Percentiles rank a stretch among this genome's conserved stretches.
phyloP scores from a whole-genome alignment of 2,797 vertebrate genomes.

The Xenentodon cancila region DNA sequence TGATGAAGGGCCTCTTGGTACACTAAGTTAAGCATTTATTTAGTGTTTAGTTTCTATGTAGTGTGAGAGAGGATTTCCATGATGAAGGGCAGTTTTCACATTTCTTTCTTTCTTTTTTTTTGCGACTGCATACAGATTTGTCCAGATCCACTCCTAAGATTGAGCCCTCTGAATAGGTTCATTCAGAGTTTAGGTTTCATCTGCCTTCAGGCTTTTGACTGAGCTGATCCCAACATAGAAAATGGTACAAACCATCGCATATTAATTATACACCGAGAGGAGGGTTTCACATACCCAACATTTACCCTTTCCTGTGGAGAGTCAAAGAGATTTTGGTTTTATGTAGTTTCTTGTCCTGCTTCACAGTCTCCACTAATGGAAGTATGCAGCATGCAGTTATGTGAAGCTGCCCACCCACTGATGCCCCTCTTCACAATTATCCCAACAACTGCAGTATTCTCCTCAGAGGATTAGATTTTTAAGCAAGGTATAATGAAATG shows the following conservation, averaged over 20 bases:
- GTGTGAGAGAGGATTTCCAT: neutral
- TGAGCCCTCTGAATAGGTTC: neutral
- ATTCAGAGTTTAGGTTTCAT: neutral
- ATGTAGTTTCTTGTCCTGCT: neutral
- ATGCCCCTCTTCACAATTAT: no score
- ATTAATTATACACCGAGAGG: neutral
- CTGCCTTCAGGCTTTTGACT: neutral
- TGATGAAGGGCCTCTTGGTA: no score
- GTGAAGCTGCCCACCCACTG: no score
- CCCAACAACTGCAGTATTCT: no score
- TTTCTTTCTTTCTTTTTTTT: neutral
- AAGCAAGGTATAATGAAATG: no score
- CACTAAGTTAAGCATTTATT: no score
- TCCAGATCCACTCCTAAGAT: neutral
- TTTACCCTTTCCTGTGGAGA: neutral
- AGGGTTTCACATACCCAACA: neutral
- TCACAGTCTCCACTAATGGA: no score
- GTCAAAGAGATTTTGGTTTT: neutral
- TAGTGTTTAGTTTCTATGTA: neutral
- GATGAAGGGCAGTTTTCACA: neutral
- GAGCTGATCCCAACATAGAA: neutral
- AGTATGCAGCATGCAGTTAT: no score
- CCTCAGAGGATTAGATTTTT: no score
- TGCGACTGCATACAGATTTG: neutral
- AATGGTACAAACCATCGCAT: neutral